Conservation (phyloP, 1,140 invertebrate species). For the Drosophila nigrodunni region DNA sequence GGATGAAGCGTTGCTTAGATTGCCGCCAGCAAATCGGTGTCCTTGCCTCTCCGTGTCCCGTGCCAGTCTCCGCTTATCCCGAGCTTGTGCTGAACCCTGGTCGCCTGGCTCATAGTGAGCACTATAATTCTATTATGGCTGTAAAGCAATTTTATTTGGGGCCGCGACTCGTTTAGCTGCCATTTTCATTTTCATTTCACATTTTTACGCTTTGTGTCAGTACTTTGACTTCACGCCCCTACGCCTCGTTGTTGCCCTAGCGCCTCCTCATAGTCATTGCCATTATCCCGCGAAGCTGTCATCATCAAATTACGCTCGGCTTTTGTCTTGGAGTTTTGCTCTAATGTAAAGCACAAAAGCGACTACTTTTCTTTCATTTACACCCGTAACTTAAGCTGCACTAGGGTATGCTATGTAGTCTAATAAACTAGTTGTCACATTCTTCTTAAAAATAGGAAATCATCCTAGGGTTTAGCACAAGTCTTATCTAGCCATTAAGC, state of each 20-base stretch:
- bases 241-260: background rate
- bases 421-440: no score
- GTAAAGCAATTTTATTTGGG: slow-evolving; percentile 70
- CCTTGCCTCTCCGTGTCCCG: slow-evolving; percentile 35
- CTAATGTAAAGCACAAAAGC: slow-evolving; percentile 54
- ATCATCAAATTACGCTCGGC: slow-evolving; percentile 75
- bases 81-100: slow-evolving; percentile 1
- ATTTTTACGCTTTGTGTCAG: slow-evolving; percentile 56
- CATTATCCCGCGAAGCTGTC: slow-evolving; percentile 57
- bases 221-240: background rate
- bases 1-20: slow-evolving; percentile 50
- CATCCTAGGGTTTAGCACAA: no score
- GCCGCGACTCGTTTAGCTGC: slow-evolving; percentile 52
- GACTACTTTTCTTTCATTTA: slow-evolving; percentile 19
- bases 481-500: no score
- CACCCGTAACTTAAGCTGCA: background rate
- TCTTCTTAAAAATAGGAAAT: no score
- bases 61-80: background rate
- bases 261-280: slow-evolving; percentile 3
- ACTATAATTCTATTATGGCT: slow-evolving; percentile 78
- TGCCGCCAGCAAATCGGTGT: slow-evolving; percentile 56
- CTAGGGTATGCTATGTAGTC: background rate
- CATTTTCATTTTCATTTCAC: slow-evolving; percentile 69
- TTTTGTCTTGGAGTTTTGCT: slow-evolving; percentile 68
- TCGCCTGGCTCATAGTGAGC: slow-evolving; percentile 53